These are phyloP conservation scores for Fregetta grallaria DNA, from an alignment of 2,113 vertebrate species.

Conservation along the genomic window DNA sequence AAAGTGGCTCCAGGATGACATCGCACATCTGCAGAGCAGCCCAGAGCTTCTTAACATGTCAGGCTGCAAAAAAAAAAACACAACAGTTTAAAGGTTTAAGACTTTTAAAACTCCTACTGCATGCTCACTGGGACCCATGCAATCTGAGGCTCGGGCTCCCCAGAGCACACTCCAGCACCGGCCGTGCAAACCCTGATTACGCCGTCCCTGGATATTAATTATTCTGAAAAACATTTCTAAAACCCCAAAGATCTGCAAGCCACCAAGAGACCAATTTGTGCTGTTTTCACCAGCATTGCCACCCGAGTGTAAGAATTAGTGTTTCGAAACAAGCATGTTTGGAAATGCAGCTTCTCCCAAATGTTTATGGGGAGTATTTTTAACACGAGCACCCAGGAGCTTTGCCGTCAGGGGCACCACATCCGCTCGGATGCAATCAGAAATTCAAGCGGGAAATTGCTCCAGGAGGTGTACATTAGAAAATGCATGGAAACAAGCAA, in stretches of 20 bases:
- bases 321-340: not conserved
- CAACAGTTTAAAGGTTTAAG: not conserved
- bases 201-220: not conserved
- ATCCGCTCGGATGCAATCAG: fast-evolving
- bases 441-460: not conserved
- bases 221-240: not conserved
- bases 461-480: not conserved
- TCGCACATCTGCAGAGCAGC: not conserved
- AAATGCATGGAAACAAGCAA: not conserved
- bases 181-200: not conserved
- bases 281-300: not conserved
- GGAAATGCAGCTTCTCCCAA: not conserved
- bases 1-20: not conserved
- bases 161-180: not conserved
- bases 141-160: not conserved
- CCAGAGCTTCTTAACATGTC: not conserved
- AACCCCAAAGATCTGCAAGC: not conserved
- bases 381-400: not conserved
- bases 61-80: not conserved
- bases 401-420: fast-evolving
- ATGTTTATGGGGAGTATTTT: not conserved
- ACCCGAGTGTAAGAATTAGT: not conserved
- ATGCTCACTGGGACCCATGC: not conserved
- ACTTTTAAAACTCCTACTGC: not conserved
- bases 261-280: not conserved